These are phyloP conservation scores for Anas georgica DNA, from an alignment of 2,797 vertebrate species.

Conservation along the genomic window DNA sequence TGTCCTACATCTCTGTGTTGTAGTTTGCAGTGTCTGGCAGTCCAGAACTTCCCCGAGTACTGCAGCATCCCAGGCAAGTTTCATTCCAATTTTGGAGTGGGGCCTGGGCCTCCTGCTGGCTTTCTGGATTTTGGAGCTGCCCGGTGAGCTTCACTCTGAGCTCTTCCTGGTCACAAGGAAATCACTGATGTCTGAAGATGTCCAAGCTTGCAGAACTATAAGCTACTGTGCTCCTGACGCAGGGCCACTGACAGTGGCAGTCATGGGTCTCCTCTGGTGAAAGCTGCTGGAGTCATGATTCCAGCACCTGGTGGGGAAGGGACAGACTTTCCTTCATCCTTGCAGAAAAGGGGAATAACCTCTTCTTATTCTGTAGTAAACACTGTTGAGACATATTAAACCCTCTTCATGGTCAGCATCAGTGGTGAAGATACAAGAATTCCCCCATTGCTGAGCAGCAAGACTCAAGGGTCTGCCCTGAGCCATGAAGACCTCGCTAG, in stretches of 20 bases:
- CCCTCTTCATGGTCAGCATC: not conserved
- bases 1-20: fast-evolving
- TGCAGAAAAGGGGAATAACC: too few relatives aligned
- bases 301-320: not conserved
- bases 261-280: not conserved
- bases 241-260: not conserved
- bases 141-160: not conserved
- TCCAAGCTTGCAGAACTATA: not conserved
- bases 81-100: not conserved
- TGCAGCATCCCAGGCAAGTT: not conserved
- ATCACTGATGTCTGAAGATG: not conserved
- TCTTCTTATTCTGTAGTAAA: not conserved
- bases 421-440: not conserved
- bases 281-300: not conserved
- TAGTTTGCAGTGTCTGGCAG: too few relatives aligned
- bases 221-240: not conserved
- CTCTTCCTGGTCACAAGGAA: not conserved
- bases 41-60: not conserved
- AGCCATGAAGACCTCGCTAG: not conserved
- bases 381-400: not conserved
- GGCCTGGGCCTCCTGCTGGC: not conserved
- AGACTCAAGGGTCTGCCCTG: not conserved
- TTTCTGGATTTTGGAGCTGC: not conserved
- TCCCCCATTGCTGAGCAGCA: not conserved
- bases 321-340: not conserved